These are phyloP conservation scores for Dicyrtomina minuta DNA, from an alignment of 2,888 invertebrate species.

Conservation along the genomic window DNA sequence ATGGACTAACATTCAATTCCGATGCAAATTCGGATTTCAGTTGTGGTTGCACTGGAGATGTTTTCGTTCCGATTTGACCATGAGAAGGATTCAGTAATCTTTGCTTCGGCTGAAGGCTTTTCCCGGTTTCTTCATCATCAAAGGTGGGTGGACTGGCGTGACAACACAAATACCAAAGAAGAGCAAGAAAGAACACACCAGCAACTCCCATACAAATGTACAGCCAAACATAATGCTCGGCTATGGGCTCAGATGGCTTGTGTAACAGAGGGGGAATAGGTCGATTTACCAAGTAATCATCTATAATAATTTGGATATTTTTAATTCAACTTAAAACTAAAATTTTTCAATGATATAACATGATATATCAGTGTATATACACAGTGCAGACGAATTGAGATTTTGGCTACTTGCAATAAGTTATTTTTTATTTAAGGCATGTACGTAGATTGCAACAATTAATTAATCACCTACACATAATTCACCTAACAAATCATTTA, in stretches of 20 bases:
- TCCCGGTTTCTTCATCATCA: slow-evolving; percentile 26
- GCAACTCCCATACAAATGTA: slow-evolving; percentile 39
- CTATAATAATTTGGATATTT: slow-evolving; percentile 24
- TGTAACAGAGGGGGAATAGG: slow-evolving; percentile 34
- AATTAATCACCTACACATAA: no score
- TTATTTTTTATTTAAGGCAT: no score
- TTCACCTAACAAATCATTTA: no score
- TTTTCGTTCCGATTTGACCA: background rate
- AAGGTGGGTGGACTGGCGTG: slow-evolving; percentile 24
- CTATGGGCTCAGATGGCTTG: slow-evolving; percentile 19
- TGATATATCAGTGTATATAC: no score
- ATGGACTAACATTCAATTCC: no score
- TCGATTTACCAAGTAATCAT: slow-evolving; percentile 30
- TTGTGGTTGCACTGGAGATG: slow-evolving; percentile 28
- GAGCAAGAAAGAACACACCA: slow-evolving; percentile 35
- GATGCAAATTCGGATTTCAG: background rate
- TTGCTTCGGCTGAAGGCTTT: background rate
- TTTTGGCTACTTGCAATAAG: no score
- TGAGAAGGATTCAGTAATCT: background rate
- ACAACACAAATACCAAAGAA: slow-evolving; percentile 37
- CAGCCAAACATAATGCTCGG: slow-evolving; percentile 38
- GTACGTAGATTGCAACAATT: no score
- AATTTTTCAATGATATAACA: no score
- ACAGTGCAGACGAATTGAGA: no score
- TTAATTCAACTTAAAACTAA: no score